These are phyloP conservation scores for Trissolcus brochymenae DNA, from an alignment of 2,888 invertebrate genomes.

Conservation along the genomic window DNA sequence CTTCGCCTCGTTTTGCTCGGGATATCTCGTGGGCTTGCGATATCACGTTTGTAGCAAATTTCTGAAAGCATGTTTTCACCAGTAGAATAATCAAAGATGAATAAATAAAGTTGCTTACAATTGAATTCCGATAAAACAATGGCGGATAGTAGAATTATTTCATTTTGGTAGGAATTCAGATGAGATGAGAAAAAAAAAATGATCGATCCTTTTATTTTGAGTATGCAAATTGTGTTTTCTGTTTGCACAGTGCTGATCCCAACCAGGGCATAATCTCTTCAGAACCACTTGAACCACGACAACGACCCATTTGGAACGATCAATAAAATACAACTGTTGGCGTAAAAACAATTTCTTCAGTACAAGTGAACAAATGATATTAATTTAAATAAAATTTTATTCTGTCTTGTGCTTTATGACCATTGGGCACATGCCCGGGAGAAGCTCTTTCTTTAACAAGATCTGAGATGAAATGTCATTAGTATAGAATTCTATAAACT, in stretches of 20 bases:
- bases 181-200: too few species aligned
- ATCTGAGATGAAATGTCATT: neutral
- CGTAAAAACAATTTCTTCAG: neutral
- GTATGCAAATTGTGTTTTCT: conserved; percentile 1
- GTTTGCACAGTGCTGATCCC: too few species aligned
- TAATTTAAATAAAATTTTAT: neutral
- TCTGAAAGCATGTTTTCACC: conserved; percentile 38
- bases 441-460: neutral
- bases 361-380: neutral
- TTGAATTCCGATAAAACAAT: too few species aligned
- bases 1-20: conserved; percentile 91
- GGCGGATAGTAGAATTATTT: too few species aligned
- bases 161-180: too few species aligned
- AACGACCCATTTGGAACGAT: conserved; percentile 3
- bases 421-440: neutral
- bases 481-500: conserved; percentile 24
- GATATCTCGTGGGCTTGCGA: conserved; percentile 96
- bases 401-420: neutral
- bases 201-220: neutral
- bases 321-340: neutral
- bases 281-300: neutral
- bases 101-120: too few species aligned
- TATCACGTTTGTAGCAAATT: conserved; percentile 83
- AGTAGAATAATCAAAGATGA: neutral
- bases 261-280: too few species aligned